phyloP scores from a whole-genome alignment of 2,888 invertebrate species.

The Synergus laeviventris region DNA sequence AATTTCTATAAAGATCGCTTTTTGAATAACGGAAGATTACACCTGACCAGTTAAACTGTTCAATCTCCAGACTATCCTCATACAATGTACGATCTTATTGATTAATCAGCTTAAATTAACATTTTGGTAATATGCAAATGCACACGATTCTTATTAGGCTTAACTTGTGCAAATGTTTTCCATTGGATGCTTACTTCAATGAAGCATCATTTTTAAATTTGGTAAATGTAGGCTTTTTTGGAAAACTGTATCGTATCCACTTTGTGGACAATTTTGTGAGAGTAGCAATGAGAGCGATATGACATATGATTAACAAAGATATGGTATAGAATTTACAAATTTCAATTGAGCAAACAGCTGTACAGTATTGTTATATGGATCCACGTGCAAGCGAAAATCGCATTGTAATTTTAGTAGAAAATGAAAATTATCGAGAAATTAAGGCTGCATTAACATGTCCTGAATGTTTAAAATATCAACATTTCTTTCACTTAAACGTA shows the following conservation, averaged over 20 bases:
- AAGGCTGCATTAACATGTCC: neutral
- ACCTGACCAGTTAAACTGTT: neutral
- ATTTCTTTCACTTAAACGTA: neutral
- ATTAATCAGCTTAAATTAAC: constrained; percentile 25
- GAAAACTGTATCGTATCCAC: neutral
- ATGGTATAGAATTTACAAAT: neutral
- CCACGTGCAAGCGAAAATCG: neutral
- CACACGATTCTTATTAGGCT: neutral
- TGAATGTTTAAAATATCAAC: neutral
- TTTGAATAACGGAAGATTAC: neutral
- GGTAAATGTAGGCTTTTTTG: neutral
- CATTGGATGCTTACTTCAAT: constrained; percentile 10
- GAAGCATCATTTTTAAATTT: constrained; percentile 22
- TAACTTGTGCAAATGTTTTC: neutral
- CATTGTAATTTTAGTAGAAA: neutral
- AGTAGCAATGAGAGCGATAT: neutral
- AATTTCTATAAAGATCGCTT: neutral
- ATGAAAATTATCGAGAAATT: neutral
- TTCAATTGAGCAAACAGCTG: neutral
- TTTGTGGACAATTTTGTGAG: neutral
- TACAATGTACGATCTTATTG: neutral
- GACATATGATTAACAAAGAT: neutral
- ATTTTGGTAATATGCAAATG: constrained; percentile 25
- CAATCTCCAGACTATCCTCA: neutral
- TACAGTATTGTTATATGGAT: neutral